A percentile compares a stretch with the other conserved stretches of the same genome.
Evolutionary conservation across 2,113 vertebrate species (phyloP).

Genomic region (Girardinichthys multiradiatus): DNA sequence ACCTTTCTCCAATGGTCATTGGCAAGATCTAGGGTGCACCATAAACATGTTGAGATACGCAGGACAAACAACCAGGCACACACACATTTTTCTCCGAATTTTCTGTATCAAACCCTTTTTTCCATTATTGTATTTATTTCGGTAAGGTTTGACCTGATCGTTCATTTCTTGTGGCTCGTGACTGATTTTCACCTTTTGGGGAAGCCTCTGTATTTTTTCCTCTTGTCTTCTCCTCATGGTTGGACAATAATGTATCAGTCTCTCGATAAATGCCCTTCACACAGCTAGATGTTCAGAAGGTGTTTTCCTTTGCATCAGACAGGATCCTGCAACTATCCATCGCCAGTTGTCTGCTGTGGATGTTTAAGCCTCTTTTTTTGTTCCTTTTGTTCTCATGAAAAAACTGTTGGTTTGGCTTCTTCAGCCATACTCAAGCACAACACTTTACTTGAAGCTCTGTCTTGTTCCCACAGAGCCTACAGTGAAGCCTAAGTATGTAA

Average conservation of each 20-base stretch:
- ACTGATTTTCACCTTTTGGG: neutral
- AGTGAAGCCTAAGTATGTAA: neutral
- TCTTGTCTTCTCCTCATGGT: neutral
- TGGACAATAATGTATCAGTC: neutral
- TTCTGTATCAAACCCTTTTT: no score
- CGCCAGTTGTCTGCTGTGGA: neutral
- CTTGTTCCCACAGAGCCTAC: neutral
- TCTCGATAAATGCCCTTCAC: neutral
- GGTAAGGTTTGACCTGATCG: no score
- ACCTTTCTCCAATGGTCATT: no score
- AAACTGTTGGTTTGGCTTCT: constrained; percentile 5
- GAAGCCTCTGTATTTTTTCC: neutral
- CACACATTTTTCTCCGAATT: no score
- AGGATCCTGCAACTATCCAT: neutral
- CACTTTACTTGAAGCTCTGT: neutral
- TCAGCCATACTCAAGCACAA: neutral
- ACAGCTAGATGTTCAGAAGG: neutral
- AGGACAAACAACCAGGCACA: no score
- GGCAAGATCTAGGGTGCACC: no score
- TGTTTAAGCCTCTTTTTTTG: neutral
- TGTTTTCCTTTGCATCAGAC: neutral
- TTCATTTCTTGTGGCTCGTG: no score
- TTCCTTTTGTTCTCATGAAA: constrained; percentile 8
- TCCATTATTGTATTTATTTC: no score
- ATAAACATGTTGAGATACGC: no score